phyloP scores from a whole-genome alignment of 2,888 invertebrate species.

The Eurytoma adleriae region DNA sequence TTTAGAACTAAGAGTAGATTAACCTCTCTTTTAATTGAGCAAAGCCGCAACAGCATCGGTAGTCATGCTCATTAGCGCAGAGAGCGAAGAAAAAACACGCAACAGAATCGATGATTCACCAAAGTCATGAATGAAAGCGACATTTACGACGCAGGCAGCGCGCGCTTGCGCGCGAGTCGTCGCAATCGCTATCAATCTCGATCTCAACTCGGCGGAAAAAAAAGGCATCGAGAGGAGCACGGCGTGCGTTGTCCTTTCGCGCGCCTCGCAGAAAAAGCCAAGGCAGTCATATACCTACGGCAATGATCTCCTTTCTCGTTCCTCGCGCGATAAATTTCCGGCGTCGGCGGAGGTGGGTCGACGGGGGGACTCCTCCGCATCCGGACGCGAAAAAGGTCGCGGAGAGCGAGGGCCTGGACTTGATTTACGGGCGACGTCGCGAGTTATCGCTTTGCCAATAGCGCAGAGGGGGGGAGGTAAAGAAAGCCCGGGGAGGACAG shows the following conservation, averaged over 20 bases:
- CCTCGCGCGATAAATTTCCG: slow-evolving; percentile 55
- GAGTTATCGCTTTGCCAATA: slow-evolving; percentile 75
- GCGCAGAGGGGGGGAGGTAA: slow-evolving; percentile 57
- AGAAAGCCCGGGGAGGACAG: slow-evolving; percentile 59
- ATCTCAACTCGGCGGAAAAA: no score
- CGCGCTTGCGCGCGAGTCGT: no score
- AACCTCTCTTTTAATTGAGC: no score
- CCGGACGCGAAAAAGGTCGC: slow-evolving; percentile 61
- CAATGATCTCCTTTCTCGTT: slow-evolving; percentile 35
- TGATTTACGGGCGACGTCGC: slow-evolving; percentile 74
- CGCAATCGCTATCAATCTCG: no score
- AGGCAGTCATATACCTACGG: slow-evolving; percentile 28
- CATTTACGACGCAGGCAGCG: not conserved
- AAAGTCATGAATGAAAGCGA: no score
- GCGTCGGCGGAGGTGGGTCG: slow-evolving; percentile 77
- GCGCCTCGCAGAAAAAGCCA: slow-evolving; percentile 51
- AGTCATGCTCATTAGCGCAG: no score
- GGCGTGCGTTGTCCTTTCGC: slow-evolving; percentile 31
- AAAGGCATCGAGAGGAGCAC: no score
- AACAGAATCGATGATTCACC: no score
- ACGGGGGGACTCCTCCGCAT: slow-evolving; percentile 70
- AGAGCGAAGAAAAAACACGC: no score
- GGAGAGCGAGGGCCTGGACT: slow-evolving; percentile 66
- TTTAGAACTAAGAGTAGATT: no score
- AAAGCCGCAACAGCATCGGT: no score